Percentiles rank a stretch among this genome's conserved stretches.
Conservation (phyloP, 2,888 invertebrate genomes). For the Spialia ferax region DNA sequence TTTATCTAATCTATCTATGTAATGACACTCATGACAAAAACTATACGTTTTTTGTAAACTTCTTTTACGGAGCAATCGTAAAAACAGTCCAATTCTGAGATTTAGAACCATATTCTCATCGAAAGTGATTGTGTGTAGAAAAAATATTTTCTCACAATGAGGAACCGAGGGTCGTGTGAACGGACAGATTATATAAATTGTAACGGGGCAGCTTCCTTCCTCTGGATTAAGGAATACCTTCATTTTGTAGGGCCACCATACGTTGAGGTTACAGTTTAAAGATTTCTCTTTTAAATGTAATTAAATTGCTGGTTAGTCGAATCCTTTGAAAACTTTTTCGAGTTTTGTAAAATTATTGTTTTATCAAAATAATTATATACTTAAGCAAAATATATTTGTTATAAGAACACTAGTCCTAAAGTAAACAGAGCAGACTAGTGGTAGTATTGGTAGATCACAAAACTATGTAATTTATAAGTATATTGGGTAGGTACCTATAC, state of each 20-base stretch:
- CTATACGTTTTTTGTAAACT: background rate
- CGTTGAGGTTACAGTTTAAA: background rate
- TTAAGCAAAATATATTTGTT: too few species aligned
- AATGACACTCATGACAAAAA: background rate
- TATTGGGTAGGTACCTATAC: too few species aligned
- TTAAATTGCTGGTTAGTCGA: background rate
- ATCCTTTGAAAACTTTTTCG: too few species aligned
- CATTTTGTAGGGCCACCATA: slow-evolving; percentile 26
- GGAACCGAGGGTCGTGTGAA: slow-evolving; percentile 54
- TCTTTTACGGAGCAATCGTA: slow-evolving; percentile 7
- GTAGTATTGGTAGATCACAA: too few species aligned
- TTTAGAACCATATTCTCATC: slow-evolving; percentile 8
- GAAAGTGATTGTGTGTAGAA: slow-evolving; percentile 48
- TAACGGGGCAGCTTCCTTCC: slow-evolving; percentile 59
- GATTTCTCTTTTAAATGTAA: too few species aligned
- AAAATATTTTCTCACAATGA: slow-evolving; percentile 39
- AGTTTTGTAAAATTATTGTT: too few species aligned
- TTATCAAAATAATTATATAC: too few species aligned
- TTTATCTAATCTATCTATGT: too few species aligned
- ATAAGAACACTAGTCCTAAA: too few species aligned
- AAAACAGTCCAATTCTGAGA: slow-evolving; percentile 20
- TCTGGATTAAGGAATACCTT: slow-evolving; percentile 32
- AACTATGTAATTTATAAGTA: too few species aligned
- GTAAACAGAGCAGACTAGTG: too few species aligned
- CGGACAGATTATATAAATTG: slow-evolving; percentile 48